These are phyloP conservation scores for Perodicticus potto DNA, from an alignment of 2,797 vertebrate species.

Conservation along the genomic window DNA sequence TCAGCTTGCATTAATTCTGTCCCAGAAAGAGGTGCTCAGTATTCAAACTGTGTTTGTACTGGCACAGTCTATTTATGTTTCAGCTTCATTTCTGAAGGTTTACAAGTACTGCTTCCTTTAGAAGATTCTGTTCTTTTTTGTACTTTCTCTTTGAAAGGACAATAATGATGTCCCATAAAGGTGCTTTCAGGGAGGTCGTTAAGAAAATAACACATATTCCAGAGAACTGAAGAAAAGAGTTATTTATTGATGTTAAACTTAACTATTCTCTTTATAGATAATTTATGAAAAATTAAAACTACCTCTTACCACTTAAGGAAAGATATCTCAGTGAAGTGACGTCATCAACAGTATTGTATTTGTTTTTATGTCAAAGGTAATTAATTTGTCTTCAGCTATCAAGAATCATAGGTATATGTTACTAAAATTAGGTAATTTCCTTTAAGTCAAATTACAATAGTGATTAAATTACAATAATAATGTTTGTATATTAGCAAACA, in stretches of 20 bases:
- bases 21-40: constrained; percentile 70
- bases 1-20: constrained; percentile 78
- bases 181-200: constrained; percentile 1
- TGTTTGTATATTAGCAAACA: not conserved
- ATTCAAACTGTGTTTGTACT: constrained; percentile 75
- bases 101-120: constrained; percentile 52
- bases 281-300: constrained; percentile 47
- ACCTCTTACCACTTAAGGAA: not conserved
- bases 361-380: constrained; percentile 54
- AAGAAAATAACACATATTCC: constrained; percentile 62
- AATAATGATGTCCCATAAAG: constrained; percentile 50
- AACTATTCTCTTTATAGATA: constrained; percentile 20
- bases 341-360: not conserved
- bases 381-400: constrained; percentile 52
- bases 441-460: constrained; percentile 36
- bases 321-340: constrained; percentile 63
- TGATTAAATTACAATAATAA: not conserved
- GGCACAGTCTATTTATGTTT: constrained; percentile 69
- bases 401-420: not conserved
- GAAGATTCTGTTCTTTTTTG: constrained; percentile 67
- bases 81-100: constrained; percentile 73
- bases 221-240: constrained; percentile 48
- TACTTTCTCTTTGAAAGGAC: constrained; percentile 66
- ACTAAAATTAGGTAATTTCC: not conserved
- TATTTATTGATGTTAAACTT: constrained; percentile 11